Evolutionary conservation across 2,888 invertebrate genomes (phyloP).

Genomic region (Apotomis turbidana): DNA sequence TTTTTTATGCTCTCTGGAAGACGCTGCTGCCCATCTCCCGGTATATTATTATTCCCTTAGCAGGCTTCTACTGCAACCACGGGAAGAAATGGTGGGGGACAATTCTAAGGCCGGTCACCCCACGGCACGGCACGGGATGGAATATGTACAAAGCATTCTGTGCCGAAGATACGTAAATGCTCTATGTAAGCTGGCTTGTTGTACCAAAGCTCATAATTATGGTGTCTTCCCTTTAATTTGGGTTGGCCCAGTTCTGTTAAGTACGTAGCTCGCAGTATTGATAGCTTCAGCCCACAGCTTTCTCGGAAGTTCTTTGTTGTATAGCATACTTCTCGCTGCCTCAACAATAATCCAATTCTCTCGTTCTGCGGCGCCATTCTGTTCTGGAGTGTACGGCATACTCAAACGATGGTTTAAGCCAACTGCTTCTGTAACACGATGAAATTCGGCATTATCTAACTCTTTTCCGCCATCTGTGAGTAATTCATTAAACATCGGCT

Average conservation of each 20-base stretch:
- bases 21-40: no score
- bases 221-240: neutral
- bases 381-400: slow-evolving; percentile 55
- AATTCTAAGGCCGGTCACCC: no score
- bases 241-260: slow-evolving; percentile 4
- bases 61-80: no score
- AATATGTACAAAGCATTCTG: no score
- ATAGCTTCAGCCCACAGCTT: slow-evolving; percentile 45
- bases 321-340: slow-evolving; percentile 49
- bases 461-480: slow-evolving; percentile 8
- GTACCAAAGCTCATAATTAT: slow-evolving; percentile 12
- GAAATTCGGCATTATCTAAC: slow-evolving; percentile 1
- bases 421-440: slow-evolving; percentile 5
- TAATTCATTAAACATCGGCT: neutral
- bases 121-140: no score
- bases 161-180: no score
- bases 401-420: slow-evolving; percentile 47
- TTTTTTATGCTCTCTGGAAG: no score
- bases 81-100: no score
- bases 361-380: slow-evolving; percentile 59
- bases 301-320: slow-evolving; percentile 36
- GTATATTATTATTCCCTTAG: no score
- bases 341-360: slow-evolving; percentile 58
- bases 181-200: neutral
- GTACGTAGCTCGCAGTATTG: slow-evolving; percentile 38